Base-by-base conservation (phyloP, 64 coral and sea anemone species). In the Dendrophyllia cribrosa region DNA sequence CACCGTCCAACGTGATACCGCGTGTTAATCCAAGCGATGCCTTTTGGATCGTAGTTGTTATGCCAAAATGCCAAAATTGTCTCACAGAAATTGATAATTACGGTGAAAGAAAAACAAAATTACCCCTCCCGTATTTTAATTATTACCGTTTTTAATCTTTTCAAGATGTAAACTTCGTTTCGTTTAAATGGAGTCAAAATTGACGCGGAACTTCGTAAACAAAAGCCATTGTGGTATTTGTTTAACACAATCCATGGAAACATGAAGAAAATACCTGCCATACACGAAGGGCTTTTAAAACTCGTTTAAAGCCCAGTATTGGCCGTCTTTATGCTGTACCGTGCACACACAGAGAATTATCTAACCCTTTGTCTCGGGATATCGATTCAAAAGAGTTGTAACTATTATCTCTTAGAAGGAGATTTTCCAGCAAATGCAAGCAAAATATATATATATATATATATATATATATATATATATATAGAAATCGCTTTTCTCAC, bases 311-410 rank as follows among this genome's bases (percentile, higher is more conserved):
- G 49, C 17, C 80, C 80, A 68, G n/a, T 84, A 84, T 84, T 80
- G 49, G 72, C 20, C 13, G 3, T 68, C 61, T 84, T 84, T 84
- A 68, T 84, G 62, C 67, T 84, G 80, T 68, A 84, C 62, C 80
- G 59, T 67, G 59, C 62, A 84, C 19, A 84, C 61, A 84, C 58
- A 68, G 62, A 24, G 62, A 84, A 67, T 84, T 84, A 84, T 84
- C 61, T 50, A 13, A 60, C 5, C 61, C 63, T 84, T 84, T 84
- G 80, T 84, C 62, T 9, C 10, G 43, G 20, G 62, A 67, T 67
- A 84, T 84, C 80, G 43, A 20, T 67, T 67, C 64, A 16, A 67
- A 84, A 84, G 21, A 84, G 80, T 68, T 19, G 61, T 59, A 67
- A 68, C 44, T 84, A 84, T 84, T 84, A 51, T 84, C 11, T 67